Conservation (phyloP, 2,797 vertebrate species). For the Cygnus olor region DNA sequence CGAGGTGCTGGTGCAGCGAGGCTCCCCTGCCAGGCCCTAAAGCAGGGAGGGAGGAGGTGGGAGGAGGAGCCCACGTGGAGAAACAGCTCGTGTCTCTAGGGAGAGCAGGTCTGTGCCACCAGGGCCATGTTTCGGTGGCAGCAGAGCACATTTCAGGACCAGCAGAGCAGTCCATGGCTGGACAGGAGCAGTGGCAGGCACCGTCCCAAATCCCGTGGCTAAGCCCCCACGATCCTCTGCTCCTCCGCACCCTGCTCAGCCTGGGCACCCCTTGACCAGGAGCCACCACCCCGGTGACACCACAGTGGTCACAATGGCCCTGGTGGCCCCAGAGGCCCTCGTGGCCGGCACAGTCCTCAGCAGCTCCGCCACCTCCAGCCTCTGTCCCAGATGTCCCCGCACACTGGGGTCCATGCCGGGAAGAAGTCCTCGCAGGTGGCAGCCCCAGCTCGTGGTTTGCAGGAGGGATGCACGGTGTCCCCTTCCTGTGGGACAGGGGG, state of each 20-base stretch:
- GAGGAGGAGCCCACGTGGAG: neutral
- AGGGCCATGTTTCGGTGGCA: fast-evolving
- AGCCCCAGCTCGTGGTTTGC: neutral
- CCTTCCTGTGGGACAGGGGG: neutral
- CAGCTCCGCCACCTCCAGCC: neutral
- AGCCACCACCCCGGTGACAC: neutral
- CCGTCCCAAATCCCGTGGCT: fast-evolving
- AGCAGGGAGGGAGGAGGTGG: neutral
- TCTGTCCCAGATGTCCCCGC: fast-evolving
- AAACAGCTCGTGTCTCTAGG: fast-evolving
- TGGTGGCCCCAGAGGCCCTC: neutral
- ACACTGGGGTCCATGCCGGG: fast-evolving
- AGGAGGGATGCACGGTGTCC: fast-evolving
- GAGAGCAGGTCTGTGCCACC: fast-evolving
- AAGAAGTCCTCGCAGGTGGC: neutral
- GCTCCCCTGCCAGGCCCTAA: fast-evolving
- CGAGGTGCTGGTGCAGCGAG: neutral
- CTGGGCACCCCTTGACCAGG: neutral
- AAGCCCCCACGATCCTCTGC: fast-evolving
- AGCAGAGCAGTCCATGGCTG: neutral
- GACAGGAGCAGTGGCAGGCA: neutral
- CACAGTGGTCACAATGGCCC: neutral
- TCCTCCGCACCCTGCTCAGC: neutral
- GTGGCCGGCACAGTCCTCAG: fast-evolving
- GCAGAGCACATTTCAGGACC: neutral